Conservation (phyloP, 2,113 vertebrate species). For the Trogon surrucura region DNA sequence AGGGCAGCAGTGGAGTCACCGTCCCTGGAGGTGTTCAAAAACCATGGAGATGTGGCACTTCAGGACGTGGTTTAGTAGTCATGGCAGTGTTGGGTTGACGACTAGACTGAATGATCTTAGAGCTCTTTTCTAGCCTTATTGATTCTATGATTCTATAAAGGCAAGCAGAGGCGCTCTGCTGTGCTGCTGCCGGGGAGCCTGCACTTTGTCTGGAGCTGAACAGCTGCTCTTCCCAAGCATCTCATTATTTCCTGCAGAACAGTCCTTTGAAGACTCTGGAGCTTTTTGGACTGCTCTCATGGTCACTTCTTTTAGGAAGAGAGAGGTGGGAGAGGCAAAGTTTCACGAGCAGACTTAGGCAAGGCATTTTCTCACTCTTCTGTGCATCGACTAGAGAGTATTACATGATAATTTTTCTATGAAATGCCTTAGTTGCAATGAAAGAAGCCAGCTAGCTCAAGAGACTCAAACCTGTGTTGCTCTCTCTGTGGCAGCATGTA, state of each 20-base stretch:
- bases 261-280: not conserved
- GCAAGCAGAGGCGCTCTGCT: not conserved
- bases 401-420: not conserved
- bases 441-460: not conserved
- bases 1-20: too few species aligned
- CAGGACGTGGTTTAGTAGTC: too few species aligned
- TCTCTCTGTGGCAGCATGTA: not conserved
- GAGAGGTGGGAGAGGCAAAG: not conserved
- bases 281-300: not conserved
- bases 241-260: not conserved
- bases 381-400: not conserved
- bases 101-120: too few species aligned
- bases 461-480: not conserved
- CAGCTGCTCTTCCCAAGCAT: not conserved
- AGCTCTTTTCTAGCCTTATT: too few species aligned
- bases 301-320: not conserved
- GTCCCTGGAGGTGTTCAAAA: too few species aligned
- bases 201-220: not conserved
- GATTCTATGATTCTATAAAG: not conserved
- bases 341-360: not conserved
- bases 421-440: not conserved
- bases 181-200: not conserved
- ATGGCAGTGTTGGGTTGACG: too few species aligned
- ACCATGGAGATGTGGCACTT: too few species aligned
- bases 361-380: not conserved